Evolutionary conservation across 1,140 invertebrate species (phyloP), one percentile per base, ranked within the genome.

Genomic region (Papilio glaucus): DNA sequence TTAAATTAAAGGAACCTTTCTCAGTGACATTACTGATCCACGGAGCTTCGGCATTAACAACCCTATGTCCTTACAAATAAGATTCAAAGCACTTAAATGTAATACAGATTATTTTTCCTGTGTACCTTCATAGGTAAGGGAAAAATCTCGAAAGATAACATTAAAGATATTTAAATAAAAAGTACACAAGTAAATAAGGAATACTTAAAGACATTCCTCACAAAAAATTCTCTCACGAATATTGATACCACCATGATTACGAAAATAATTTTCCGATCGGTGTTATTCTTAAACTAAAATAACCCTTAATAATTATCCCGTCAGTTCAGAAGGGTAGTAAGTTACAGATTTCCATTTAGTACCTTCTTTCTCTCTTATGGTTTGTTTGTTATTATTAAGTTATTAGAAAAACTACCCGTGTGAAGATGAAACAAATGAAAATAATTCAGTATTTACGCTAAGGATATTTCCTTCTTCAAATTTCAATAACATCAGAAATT

Each of bases 151-250:
- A 57, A 57, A 24, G 21, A 57, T 24, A 57, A 9, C 21, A 57
- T 57, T 57, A 57, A 57, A 57, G 49, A 10, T 24, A 57, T 57
- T 57, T 57, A 57, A 24, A 57, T 57, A 57, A 57, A 57, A 57
- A 57, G 4, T n/a, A 45, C 42, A 57, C 29, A 57, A 57, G 4
- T 18, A 57, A 57, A 4, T 8, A 57, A 57, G 24, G 3, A 45
- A 45, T 18, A 13, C n/a, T n/a, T n/a, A n/a, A n/a, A n/a, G n/a
- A n/a, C n/a, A n/a, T n/a, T n/a, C n/a, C n/a, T n/a, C n/a, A n/a
- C n/a, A n/a, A n/a, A n/a, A n/a, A n/a, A n/a, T n/a, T n/a, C n/a
- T n/a, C n/a, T n/a, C n/a, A n/a, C n/a, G n/a, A n/a, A n/a, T n/a
- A n/a, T n/a, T n/a, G n/a, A n/a, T n/a, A n/a, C n/a, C n/a, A n/a